These are phyloP conservation scores for Manis javanica DNA, from an alignment of 2,797 vertebrate genomes.

Conservation along the genomic window DNA sequence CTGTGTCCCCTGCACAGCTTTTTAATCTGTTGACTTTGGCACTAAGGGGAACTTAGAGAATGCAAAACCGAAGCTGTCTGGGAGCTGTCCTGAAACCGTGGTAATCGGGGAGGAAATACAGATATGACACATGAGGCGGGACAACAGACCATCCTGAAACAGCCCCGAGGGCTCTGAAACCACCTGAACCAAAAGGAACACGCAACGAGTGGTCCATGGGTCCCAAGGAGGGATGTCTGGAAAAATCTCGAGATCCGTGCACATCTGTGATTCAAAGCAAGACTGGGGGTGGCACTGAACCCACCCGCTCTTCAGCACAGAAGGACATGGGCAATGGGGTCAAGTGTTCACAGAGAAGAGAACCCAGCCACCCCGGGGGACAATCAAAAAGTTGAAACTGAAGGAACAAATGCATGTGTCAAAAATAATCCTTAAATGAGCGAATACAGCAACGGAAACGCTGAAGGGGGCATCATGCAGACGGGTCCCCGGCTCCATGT, in stretches of 20 bases:
- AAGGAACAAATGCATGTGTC: background rate
- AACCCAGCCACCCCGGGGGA: rapidly evolving
- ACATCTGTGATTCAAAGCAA: background rate
- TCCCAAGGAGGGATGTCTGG: background rate
- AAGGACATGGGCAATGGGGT: background rate
- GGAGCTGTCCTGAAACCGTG: background rate
- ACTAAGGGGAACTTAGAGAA: background rate
- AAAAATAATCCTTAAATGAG: background rate
- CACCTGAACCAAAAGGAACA: background rate
- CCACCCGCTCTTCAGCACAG: rapidly evolving
- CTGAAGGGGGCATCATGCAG: background rate
- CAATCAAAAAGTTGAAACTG: rapidly evolving
- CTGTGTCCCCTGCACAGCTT: background rate
- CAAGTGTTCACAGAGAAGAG: no score
- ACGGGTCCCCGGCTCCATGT: background rate
- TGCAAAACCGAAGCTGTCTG: background rate
- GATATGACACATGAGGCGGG: no score
- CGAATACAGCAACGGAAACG: no score
- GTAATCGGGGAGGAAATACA: no score
- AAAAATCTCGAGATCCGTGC: background rate
- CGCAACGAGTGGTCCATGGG: background rate
- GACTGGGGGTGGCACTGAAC: background rate
- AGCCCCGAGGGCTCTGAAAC: background rate
- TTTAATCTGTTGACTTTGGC: background rate
- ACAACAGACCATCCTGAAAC: background rate